phyloP scores from a whole-genome alignment of 2,113 vertebrate species.

The Mugil cephalus region DNA sequence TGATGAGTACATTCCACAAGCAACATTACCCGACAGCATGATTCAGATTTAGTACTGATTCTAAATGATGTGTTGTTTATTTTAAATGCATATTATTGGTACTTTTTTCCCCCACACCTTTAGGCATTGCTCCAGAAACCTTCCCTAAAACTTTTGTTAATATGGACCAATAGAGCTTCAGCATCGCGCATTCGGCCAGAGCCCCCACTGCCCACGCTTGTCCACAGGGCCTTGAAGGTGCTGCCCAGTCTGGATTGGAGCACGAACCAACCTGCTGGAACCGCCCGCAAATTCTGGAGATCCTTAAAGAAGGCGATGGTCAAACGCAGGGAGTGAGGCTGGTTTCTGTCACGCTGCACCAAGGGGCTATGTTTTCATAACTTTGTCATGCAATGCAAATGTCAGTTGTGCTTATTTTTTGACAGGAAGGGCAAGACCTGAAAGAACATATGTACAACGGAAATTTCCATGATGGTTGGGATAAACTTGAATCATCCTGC shows the following conservation, averaged over 20 bases:
- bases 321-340: neutral
- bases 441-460: neutral
- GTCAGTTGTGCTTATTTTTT: too few relatives aligned
- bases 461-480: neutral
- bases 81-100: neutral
- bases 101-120: neutral
- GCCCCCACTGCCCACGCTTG: constrained; percentile 81
- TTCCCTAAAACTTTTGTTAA: constrained; percentile 55
- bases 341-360: neutral
- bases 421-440: neutral
- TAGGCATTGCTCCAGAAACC: constrained; percentile 70
- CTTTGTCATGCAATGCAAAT: too few relatives aligned
- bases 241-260: constrained; percentile 87
- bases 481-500: neutral
- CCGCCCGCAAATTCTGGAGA: constrained; percentile 86
- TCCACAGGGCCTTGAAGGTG: constrained; percentile 87
- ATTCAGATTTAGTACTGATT: too few relatives aligned
- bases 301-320: constrained; percentile 87
- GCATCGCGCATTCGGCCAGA: constrained; percentile 26
- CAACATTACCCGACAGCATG: too few relatives aligned
- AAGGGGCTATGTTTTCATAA: too few relatives aligned
- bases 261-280: constrained; percentile 59
- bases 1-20: too few relatives aligned
- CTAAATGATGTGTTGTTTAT: neutral
- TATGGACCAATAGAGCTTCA: constrained; percentile 52